Evolutionary conservation across 2,888 invertebrate species (phyloP).

Genomic region (Rutpela maculata): DNA sequence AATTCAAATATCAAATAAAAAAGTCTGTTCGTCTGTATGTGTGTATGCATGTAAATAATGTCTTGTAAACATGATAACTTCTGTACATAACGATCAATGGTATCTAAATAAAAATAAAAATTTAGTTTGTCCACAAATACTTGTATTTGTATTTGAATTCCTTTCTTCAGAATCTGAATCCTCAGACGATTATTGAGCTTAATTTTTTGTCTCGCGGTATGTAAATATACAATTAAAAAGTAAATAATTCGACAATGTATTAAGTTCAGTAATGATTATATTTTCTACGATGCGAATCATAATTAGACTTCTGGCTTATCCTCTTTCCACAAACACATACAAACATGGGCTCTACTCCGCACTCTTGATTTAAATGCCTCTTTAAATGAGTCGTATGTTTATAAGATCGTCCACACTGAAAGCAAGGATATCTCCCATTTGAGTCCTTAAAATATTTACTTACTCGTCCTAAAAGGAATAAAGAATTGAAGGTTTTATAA

Average conservation of each 20-base stretch:
- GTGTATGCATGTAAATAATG: too few species aligned
- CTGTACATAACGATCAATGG: too few species aligned
- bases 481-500: not conserved
- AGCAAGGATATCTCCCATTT: constrained; percentile 1
- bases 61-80: too few species aligned
- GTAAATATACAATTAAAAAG: too few species aligned
- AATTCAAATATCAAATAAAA: too few species aligned
- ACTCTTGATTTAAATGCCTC: constrained; percentile 50
- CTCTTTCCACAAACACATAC: constrained; percentile 76
- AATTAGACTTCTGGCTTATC: constrained; percentile 78
- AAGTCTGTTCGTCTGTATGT: too few species aligned
- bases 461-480: constrained; percentile 5
- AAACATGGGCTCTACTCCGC: constrained; percentile 48
- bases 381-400: constrained; percentile 48
- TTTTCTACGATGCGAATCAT: constrained; percentile 43
- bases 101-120: too few species aligned
- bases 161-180: constrained; percentile 72
- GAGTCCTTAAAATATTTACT: constrained; percentile 13
- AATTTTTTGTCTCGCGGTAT: too few species aligned
- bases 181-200: not conserved
- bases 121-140: not conserved
- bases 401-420: constrained; percentile 40
- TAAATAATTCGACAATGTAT: not conserved
- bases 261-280: constrained; percentile 12
- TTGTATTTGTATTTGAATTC: constrained; percentile 41